phyloP scores from a whole-genome alignment of 1,140 invertebrate species.

The Hetaerina americana region DNA sequence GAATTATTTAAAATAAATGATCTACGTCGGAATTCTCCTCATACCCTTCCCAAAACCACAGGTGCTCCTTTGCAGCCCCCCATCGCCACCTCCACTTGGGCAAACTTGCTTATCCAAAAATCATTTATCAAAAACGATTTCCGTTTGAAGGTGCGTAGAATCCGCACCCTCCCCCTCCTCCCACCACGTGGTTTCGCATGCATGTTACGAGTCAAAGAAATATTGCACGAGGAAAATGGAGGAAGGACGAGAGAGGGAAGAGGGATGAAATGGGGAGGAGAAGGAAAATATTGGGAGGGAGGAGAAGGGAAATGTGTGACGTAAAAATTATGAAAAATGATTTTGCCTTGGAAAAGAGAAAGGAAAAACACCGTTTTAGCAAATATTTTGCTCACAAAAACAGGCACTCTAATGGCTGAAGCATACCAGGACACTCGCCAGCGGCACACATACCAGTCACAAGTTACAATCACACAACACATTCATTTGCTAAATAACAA shows the following conservation, averaged over 20 bases:
- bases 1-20: background rate
- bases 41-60: background rate
- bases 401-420: too few relatives aligned
- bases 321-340: background rate
- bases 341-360: too few relatives aligned
- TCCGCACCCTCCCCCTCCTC: too few relatives aligned
- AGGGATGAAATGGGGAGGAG: background rate
- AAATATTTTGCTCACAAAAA: too few relatives aligned
- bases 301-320: background rate
- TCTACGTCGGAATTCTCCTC: background rate
- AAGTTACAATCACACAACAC: too few relatives aligned
- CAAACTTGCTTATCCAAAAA: background rate
- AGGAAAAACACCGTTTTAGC: too few relatives aligned
- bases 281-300: background rate
- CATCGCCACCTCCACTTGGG: background rate
- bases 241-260: background rate
- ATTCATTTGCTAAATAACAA: too few relatives aligned
- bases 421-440: too few relatives aligned
- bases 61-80: background rate
- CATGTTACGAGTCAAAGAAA: background rate
- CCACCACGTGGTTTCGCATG: background rate
- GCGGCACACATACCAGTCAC: too few relatives aligned
- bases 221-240: background rate
- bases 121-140: constrained; percentile 1
- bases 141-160: background rate